Conservation (phyloP, 2,888 invertebrate species). For the Microchrysa polita region DNA sequence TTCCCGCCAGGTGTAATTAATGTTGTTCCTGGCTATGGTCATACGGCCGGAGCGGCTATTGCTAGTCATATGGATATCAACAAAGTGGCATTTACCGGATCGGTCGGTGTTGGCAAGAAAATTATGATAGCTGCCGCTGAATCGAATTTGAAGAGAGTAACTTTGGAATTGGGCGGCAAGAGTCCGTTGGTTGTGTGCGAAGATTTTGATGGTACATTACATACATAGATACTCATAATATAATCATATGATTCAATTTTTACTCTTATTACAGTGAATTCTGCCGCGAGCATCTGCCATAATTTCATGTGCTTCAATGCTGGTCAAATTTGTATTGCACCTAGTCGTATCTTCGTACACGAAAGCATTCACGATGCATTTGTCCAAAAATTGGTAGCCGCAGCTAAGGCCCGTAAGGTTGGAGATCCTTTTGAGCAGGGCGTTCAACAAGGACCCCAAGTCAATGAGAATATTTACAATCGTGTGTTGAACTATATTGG, state of each 20-base stretch:
- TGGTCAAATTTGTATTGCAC: slow-evolving; percentile 86
- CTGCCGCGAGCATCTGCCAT: slow-evolving; percentile 72
- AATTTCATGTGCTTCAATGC: slow-evolving; percentile 77
- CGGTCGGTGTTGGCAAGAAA: slow-evolving; percentile 68
- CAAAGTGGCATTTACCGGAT: slow-evolving; percentile 84
- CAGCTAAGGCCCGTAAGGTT: slow-evolving; percentile 76
- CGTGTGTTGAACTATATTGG: slow-evolving; percentile 81
- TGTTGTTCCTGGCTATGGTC: slow-evolving; percentile 77
- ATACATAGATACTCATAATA: too few relatives aligned
- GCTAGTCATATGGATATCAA: slow-evolving; percentile 74
- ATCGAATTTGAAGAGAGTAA: slow-evolving; percentile 82
- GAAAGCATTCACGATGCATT: slow-evolving; percentile 87
- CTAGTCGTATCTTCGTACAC: slow-evolving; percentile 89
- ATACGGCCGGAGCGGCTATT: slow-evolving; percentile 78
- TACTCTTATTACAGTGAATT: slow-evolving; percentile 67
- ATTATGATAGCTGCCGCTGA: slow-evolving; percentile 73
- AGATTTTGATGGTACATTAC: slow-evolving; percentile 76
- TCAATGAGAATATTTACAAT: slow-evolving; percentile 77
- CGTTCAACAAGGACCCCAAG: slow-evolving; percentile 84
- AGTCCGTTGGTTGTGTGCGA: slow-evolving; percentile 86
- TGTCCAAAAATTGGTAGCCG: slow-evolving; percentile 75
- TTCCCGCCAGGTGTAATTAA: slow-evolving; percentile 84
- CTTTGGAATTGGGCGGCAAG: slow-evolving; percentile 89
- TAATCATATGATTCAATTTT: not conserved
- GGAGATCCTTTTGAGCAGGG: slow-evolving; percentile 81